phyloP scores from a whole-genome alignment of 2,113 vertebrate species.

The Gavia stellata region DNA sequence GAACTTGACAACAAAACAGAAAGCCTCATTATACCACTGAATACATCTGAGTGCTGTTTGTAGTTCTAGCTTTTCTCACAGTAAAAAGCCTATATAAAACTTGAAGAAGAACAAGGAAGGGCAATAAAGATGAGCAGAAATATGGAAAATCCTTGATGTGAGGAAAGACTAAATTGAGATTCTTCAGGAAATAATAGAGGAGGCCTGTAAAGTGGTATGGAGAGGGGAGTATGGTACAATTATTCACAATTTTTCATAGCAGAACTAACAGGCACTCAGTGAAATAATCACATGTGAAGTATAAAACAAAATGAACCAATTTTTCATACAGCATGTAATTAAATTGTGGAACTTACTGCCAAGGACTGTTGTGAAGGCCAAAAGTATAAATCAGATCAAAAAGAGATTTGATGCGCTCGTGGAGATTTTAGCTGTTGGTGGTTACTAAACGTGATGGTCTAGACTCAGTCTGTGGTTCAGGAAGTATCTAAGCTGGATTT shows the following conservation, averaged over 20 bases:
- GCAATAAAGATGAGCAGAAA: background rate
- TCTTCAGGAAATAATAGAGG: background rate
- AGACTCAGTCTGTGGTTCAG: background rate
- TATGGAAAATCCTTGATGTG: background rate
- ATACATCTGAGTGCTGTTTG: background rate
- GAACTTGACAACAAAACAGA: background rate
- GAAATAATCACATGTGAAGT: conserved; percentile 38
- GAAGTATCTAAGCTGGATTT: background rate
- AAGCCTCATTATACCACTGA: background rate
- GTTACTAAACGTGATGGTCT: background rate
- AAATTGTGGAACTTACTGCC: conserved; percentile 25
- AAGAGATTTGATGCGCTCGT: conserved; percentile 8
- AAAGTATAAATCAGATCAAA: conserved; percentile 49
- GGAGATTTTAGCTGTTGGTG: conserved; percentile 4
- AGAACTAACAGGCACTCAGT: background rate
- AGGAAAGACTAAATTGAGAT: background rate
- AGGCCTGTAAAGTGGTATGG: background rate
- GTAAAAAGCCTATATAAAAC: background rate
- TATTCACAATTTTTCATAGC: background rate
- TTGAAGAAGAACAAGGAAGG: background rate
- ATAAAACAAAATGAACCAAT: conserved; percentile 45
- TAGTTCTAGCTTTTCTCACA: background rate
- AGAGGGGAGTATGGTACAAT: background rate
- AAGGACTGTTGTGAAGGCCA: conserved; percentile 35
- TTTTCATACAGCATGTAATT: conserved; percentile 45